These are phyloP conservation scores for Eumacrocentrus americanus DNA, from an alignment of 2,888 invertebrate species.

Conservation along the genomic window DNA sequence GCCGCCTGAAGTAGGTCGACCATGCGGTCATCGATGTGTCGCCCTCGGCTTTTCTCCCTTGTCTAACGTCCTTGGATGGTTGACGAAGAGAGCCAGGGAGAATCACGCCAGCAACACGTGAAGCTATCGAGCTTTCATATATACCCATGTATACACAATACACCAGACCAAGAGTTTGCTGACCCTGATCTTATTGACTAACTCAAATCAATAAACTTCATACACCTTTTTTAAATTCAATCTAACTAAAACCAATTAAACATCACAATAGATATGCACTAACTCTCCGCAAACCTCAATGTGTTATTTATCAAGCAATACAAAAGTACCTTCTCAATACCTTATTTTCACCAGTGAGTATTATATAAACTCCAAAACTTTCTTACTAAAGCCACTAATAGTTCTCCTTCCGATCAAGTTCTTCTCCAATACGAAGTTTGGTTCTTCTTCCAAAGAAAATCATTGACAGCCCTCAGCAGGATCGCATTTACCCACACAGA, in stretches of 20 bases:
- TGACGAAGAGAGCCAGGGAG: constrained; percentile 1
- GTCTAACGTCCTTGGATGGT: constrained; percentile 34
- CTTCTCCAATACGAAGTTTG: not conserved
- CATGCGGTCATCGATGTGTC: constrained; percentile 33
- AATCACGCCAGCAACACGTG: constrained; percentile 2
- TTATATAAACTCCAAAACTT: too few species aligned
- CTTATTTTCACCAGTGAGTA: too few species aligned
- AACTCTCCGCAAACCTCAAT: too few species aligned
- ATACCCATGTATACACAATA: too few species aligned
- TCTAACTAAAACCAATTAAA: too few species aligned
- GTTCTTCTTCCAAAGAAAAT: not conserved
- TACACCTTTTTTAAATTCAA: too few species aligned
- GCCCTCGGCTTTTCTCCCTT: constrained; percentile 41
- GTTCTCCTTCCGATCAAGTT: not conserved
- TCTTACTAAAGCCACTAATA: not conserved
- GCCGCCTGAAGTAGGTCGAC: constrained; percentile 45
- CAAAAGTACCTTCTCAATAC: too few species aligned
- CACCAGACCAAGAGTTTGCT: not conserved
- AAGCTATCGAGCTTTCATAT: not conserved
- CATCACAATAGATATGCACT: too few species aligned
- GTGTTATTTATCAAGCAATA: too few species aligned
- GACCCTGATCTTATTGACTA: too few species aligned
- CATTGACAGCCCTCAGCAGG: not conserved
- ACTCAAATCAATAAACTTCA: too few species aligned
- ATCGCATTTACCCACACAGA: not conserved